A percentile compares a stretch with the other conserved stretches of the same genome.
These are phyloP conservation scores for Glomeris maerens DNA, from an alignment of 1,140 invertebrate species.

Conservation along the genomic window DNA sequence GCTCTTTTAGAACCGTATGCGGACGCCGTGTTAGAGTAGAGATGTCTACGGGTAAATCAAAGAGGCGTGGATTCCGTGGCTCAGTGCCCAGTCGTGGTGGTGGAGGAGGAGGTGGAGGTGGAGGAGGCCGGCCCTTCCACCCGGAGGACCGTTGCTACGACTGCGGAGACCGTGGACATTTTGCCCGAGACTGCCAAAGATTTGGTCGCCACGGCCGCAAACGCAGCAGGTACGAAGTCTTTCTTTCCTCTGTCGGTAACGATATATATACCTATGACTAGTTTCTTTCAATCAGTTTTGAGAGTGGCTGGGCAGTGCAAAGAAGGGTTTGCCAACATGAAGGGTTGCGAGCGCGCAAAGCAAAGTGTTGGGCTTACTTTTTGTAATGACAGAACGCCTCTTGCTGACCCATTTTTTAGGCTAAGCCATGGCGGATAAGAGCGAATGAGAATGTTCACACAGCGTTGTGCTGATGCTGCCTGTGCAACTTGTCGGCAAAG, in stretches of 20 bases:
- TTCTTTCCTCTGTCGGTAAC: not conserved
- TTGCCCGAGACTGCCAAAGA: slow-evolving; percentile 69
- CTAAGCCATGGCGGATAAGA: not conserved
- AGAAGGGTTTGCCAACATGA: not conserved
- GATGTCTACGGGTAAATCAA: slow-evolving; percentile 62
- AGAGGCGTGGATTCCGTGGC: slow-evolving; percentile 32
- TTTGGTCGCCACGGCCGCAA: slow-evolving; percentile 30
- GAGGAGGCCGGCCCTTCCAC: slow-evolving; percentile 48
- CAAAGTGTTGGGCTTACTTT: too few relatives aligned
- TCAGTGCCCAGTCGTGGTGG: slow-evolving; percentile 35
- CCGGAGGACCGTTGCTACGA: slow-evolving; percentile 81
- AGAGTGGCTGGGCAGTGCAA: not conserved
- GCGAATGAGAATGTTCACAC: too few relatives aligned
- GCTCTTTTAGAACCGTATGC: slow-evolving; percentile 55
- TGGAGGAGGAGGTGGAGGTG: slow-evolving; percentile 39
- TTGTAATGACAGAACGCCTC: not conserved
- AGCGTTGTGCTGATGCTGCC: too few relatives aligned
- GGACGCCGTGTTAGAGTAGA: slow-evolving; percentile 81
- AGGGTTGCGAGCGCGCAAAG: not conserved
- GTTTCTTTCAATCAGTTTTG: not conserved
- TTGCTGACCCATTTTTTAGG: slow-evolving; percentile 5
- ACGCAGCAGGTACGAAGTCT: slow-evolving; percentile 2
- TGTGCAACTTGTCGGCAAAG: too few relatives aligned
- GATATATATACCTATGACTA: not conserved
- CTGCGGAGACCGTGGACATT: slow-evolving; percentile 79